phyloP scores from a whole-genome alignment of 1,140 invertebrate genomes.

The Laodelphax striatellus region DNA sequence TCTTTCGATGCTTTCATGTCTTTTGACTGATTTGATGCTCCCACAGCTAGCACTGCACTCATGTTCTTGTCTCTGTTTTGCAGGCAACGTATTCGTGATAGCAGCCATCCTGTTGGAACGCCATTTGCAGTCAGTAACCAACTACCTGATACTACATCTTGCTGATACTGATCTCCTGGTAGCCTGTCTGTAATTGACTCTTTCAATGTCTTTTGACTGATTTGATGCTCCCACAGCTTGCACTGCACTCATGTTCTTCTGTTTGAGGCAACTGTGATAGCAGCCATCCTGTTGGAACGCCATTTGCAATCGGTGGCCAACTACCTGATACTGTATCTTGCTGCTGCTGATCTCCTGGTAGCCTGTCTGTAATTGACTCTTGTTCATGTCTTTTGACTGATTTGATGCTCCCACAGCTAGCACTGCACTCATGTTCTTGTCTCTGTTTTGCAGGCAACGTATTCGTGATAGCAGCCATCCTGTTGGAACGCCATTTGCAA shows the following conservation, averaged over 20 bases:
- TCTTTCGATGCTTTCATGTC: too few relatives aligned
- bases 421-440: too few relatives aligned
- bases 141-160: conserved; percentile 86
- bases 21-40: conserved; percentile 67
- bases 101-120: conserved; percentile 90
- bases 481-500: conserved; percentile 86
- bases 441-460: conserved; percentile 85
- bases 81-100: conserved; percentile 97
- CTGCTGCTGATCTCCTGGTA: conserved; percentile 88
- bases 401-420: too few relatives aligned
- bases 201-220: too few relatives aligned
- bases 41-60: too few relatives aligned
- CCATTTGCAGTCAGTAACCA: conserved; percentile 86
- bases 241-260: too few relatives aligned
- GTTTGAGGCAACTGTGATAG: conserved; percentile 89
- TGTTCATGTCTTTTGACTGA: conserved; percentile 84
- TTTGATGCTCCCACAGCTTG: too few relatives aligned
- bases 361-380: too few relatives aligned
- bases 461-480: conserved; percentile 95
- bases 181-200: too few relatives aligned
- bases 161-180: conserved; percentile 91
- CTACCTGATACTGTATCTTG: conserved; percentile 85
- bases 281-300: conserved; percentile 87
- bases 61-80: too few relatives aligned
- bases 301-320: conserved; percentile 90